A percentile compares a stretch with the other conserved stretches of the same genome.
Evolutionary conservation across 2,797 vertebrate species (phyloP).

Genomic region (Tachyglossus aculeatus): DNA sequence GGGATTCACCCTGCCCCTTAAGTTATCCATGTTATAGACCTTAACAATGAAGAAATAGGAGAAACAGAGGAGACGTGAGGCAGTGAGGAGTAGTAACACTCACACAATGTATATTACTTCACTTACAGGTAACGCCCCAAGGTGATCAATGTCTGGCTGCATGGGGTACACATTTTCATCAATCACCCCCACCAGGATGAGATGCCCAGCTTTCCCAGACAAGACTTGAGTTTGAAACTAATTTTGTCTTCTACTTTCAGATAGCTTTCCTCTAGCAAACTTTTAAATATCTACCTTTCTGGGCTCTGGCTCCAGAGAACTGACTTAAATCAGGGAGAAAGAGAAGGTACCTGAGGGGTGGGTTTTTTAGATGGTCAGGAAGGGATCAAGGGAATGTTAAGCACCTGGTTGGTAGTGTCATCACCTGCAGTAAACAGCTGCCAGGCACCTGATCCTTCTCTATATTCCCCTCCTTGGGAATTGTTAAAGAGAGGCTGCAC

Average conservation of each 20-base stretch:
- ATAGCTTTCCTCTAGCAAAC: not conserved
- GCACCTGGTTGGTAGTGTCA: too few relatives aligned
- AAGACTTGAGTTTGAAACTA: not conserved
- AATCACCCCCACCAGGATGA: not conserved
- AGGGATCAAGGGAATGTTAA: too few relatives aligned
- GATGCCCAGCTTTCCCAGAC: too few relatives aligned
- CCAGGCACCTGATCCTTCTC: too few relatives aligned
- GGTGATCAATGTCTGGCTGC: not conserved
- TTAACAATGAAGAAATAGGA: not conserved
- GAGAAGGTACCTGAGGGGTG: too few relatives aligned
- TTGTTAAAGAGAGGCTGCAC: too few relatives aligned
- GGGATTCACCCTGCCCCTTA: not conserved
- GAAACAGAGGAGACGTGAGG: not conserved
- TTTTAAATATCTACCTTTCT: not conserved
- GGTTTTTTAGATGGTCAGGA: too few relatives aligned
- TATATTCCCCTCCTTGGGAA: too few relatives aligned
- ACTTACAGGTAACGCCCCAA: not conserved
- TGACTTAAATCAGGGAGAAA: too few relatives aligned
- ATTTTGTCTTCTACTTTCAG: not conserved
- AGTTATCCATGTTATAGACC: not conserved
- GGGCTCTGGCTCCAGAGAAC: too few relatives aligned
- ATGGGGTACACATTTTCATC: not conserved
- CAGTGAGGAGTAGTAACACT: too few relatives aligned
- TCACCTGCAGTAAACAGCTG: too few relatives aligned
- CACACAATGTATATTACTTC: not conserved